Base-by-base conservation (phyloP, 2,888 invertebrate species). In the Parnassius mnemosyne region DNA sequence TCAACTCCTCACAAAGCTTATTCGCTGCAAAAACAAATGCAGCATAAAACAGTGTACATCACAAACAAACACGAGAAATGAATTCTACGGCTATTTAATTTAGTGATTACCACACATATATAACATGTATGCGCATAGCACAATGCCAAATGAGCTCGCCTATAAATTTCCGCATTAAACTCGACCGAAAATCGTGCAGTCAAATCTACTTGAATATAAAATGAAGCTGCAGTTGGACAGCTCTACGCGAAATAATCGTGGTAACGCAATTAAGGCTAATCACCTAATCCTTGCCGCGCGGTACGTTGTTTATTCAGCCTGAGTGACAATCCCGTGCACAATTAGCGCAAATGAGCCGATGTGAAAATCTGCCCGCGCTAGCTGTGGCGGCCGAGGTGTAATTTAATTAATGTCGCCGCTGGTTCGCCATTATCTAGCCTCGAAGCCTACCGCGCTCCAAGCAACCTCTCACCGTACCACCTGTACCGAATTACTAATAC, bases 331-430 rank as follows among this genome's bases (percentile, higher is more conserved):
- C 87, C 85, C 87, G 89, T 85, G 85, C 83, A 85, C 90, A 90
- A 91, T 91, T 90, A 91, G 87, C 85, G 85, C 88, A 90, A 91
- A 90, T 91, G 90, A 91, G 90, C 87, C 89, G 89, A 86, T 89
- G 89, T 85, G 89, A 87, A 90, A 91, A 90, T 90, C 90, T 90
- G 90, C 87, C 85, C 83, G 84, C 74, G 66, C 67, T 57, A 65
- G 72, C 67, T 67, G 71, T 59, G 76, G 78, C 72, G 77, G 71
- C 11, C 47, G 47, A 13, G 12, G 54, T 67, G 69, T 89, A 90
- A 90, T 90, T 85, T 85, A 87, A 90, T 91, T 90, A 89, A 83
- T 82, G 76, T 79, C 74, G 72, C 90, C 88, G 72, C 88, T 83
- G 85, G 83, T 74, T 76, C 78, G 80, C 49, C 84, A 85, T 85